Percentiles rank a stretch among this genome's conserved stretches.
These are phyloP conservation scores for Chymomyza fuscimana DNA, from an alignment of 2,888 invertebrate species.

Conservation along the genomic window DNA sequence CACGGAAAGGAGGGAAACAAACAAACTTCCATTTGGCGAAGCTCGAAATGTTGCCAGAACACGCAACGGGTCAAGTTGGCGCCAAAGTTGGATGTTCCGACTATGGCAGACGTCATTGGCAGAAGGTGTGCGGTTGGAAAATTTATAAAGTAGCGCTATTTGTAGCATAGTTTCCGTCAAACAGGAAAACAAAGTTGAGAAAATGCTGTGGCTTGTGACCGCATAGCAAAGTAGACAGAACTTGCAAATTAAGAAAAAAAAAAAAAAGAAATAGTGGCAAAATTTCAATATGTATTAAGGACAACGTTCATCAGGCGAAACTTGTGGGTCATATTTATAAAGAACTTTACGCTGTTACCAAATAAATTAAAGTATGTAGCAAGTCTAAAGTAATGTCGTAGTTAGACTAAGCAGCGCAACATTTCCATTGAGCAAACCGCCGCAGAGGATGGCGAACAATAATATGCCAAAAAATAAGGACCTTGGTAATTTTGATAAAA, in stretches of 20 bases:
- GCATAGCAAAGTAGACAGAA: background rate
- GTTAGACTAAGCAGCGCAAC: too few relatives aligned
- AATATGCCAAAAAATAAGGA: too few relatives aligned
- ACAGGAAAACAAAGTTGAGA: background rate
- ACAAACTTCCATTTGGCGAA: slow-evolving; percentile 20
- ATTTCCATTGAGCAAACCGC: too few relatives aligned
- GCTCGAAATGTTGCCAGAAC: slow-evolving; percentile 58
- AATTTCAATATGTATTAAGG: background rate
- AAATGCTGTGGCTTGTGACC: background rate
- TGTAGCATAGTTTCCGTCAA: background rate
- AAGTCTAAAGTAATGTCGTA: too few relatives aligned
- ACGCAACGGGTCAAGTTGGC: slow-evolving; percentile 61
- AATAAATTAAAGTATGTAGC: too few relatives aligned
- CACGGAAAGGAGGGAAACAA: background rate
- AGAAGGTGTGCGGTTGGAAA: background rate
- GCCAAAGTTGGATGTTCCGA: slow-evolving; percentile 36
- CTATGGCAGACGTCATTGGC: slow-evolving; percentile 42
- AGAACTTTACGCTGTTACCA: too few relatives aligned
- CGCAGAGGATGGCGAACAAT: too few relatives aligned
- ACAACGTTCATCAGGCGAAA: too few relatives aligned
- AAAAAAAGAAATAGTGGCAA: background rate
- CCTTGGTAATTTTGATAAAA: too few relatives aligned
- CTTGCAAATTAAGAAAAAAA: background rate
- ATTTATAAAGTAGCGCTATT: background rate
- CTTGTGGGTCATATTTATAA: too few relatives aligned